These are phyloP conservation scores for Lasioglossum figueresi DNA, from an alignment of 2,888 invertebrate genomes.

Conservation along the genomic window DNA sequence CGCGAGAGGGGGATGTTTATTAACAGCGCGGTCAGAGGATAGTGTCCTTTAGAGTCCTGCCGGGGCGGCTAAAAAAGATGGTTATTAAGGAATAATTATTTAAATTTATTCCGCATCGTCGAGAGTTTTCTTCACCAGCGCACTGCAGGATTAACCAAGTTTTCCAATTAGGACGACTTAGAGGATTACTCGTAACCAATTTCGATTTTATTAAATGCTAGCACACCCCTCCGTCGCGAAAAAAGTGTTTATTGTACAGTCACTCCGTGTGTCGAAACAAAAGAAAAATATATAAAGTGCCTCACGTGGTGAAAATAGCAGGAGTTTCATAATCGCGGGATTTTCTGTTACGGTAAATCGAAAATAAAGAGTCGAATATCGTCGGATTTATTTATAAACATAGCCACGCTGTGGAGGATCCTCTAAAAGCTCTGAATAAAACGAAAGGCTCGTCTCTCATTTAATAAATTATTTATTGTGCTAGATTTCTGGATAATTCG, in stretches of 20 bases:
- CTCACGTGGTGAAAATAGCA: not conserved
- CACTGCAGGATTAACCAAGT: not conserved
- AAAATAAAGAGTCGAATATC: no score
- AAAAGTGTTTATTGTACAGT: not conserved
- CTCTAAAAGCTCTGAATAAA: no score
- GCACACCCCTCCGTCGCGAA: not conserved
- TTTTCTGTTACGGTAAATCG: no score
- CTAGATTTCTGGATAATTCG: no score
- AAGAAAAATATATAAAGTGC: not conserved
- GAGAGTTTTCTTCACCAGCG: constrained; percentile 3
- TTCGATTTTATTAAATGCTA: not conserved
- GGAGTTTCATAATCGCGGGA: not conserved
- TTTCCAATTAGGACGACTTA: constrained; percentile 7
- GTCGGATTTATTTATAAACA: no score
- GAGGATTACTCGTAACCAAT: constrained; percentile 1
- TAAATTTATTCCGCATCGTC: constrained; percentile 1
- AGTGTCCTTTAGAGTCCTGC: not conserved
- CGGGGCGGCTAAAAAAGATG: not conserved
- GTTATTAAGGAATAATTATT: constrained; percentile 1
- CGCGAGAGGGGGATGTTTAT: not conserved
- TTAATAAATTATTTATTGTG: no score
- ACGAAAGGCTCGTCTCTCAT: no score
- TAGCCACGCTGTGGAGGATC: no score
- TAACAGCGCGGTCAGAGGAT: not conserved
- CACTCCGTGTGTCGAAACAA: not conserved